These are phyloP conservation scores for Geophilus truncorum DNA, from an alignment of 2,888 invertebrate species.

Conservation along the genomic window DNA sequence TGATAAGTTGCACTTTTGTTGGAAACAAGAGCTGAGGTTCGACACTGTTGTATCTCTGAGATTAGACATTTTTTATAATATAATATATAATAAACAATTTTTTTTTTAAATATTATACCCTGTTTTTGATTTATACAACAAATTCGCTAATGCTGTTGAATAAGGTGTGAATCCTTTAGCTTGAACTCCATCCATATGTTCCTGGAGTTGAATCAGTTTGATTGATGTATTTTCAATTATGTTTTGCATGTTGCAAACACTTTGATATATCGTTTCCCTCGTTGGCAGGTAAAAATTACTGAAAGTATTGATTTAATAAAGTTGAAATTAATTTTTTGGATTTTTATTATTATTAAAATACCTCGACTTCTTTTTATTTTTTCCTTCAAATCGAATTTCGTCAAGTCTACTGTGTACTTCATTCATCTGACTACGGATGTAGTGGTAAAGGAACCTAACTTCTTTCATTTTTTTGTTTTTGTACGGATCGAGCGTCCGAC, in stretches of 20 bases:
- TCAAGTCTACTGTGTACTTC: constrained; percentile 69
- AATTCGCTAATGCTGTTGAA: neutral
- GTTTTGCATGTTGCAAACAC: constrained; percentile 25
- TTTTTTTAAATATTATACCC: neutral
- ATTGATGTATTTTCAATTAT: neutral
- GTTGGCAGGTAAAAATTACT: constrained; percentile 20
- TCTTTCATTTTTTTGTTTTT: constrained; percentile 63
- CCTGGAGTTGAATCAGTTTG: neutral
- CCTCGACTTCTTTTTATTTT: neutral
- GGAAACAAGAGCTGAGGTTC: neutral
- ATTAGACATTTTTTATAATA: neutral
- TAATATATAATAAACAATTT: neutral
- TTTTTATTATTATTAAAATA: neutral
- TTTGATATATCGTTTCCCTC: constrained; percentile 18
- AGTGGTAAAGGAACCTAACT: constrained; percentile 59
- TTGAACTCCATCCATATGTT: neutral
- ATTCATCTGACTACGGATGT: constrained; percentile 68
- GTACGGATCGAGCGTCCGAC: constrained; percentile 58
- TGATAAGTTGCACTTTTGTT: neutral
- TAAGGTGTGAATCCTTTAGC: neutral
- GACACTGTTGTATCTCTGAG: neutral
- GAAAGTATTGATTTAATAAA: neutral
- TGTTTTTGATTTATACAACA: neutral
- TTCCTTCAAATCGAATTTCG: constrained; percentile 51
- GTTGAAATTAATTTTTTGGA: neutral